phyloP scores from a whole-genome alignment of 2,888 invertebrate genomes.

The Serrognathus titanus region DNA sequence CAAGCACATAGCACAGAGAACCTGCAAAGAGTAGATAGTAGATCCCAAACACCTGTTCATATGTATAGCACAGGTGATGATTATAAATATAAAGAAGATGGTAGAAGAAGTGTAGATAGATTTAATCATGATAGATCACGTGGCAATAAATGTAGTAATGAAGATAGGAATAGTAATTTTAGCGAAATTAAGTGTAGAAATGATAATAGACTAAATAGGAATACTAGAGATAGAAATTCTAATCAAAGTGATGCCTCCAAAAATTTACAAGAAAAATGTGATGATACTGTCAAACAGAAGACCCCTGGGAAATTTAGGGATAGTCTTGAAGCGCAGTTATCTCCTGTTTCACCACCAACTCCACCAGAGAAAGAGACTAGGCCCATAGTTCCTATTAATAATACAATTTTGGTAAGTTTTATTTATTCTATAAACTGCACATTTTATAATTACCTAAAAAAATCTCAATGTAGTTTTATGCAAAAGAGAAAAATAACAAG shows the following conservation, averaged over 20 bases:
- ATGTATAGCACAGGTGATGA: not conserved
- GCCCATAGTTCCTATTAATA: conserved; percentile 21
- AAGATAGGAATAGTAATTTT: conserved; percentile 17
- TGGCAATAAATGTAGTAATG: conserved; percentile 14
- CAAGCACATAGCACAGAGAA: conserved; percentile 35
- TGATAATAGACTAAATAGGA: conserved; percentile 1
- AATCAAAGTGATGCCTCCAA: conserved; percentile 12
- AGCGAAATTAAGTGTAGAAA: conserved; percentile 10
- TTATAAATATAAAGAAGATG: conserved; percentile 2
- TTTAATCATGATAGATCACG: conserved; percentile 10
- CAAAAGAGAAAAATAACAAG: no score
- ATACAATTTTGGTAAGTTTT: conserved; percentile 28
- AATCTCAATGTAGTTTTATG: not conserved
- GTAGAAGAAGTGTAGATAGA: conserved; percentile 8
- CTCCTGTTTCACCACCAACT: conserved; percentile 35
- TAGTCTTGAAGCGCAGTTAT: conserved; percentile 32
- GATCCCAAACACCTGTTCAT: conserved; percentile 35
- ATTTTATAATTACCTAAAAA: not conserved
- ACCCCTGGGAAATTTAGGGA: conserved; percentile 25
- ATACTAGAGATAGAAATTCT: conserved; percentile 6
- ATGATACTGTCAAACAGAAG: conserved; percentile 16
- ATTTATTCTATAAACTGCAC: conserved; percentile 1
- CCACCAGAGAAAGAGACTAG: conserved; percentile 22
- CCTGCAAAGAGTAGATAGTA: conserved; percentile 29
- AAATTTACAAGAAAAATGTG: conserved; percentile 18